Conservation (phyloP, 2,797 vertebrate genomes). For the Myripristis murdjan region DNA sequence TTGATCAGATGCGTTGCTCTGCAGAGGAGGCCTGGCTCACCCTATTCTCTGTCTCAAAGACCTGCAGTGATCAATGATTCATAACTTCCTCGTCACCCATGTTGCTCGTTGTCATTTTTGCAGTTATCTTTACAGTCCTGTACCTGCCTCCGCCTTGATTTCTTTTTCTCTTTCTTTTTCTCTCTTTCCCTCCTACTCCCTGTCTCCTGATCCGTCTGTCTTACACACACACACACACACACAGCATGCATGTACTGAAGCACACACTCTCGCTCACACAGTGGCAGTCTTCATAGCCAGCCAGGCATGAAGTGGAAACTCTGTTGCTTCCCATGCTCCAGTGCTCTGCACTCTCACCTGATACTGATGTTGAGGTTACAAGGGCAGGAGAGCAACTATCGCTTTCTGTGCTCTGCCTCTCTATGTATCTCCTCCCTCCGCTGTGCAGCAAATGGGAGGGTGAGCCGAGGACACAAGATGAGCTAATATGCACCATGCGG, state of each 20-base stretch:
- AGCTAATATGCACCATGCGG: constrained; percentile 52
- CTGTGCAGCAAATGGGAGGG: constrained; percentile 23
- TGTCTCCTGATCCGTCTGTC: not conserved
- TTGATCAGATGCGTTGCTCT: not conserved
- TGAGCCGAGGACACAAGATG: constrained; percentile 59
- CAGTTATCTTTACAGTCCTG: not conserved
- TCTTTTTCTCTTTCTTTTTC: constrained; percentile 10
- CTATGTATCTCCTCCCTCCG: constrained; percentile 27
- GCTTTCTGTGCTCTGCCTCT: constrained; percentile 18
- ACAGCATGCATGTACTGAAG: constrained; percentile 10
- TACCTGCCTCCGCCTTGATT: not conserved
- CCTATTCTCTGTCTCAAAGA: too few relatives aligned
- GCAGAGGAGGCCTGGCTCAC: not conserved
- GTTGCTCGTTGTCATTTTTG: not conserved
- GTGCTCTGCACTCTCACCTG: constrained; percentile 32
- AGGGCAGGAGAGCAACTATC: constrained; percentile 19
- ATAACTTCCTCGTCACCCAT: not conserved
- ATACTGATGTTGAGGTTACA: constrained; percentile 39
- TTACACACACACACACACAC: not conserved
- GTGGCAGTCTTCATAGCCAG: constrained; percentile 35
- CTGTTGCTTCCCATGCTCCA: constrained; percentile 32
- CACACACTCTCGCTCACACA: constrained; percentile 21
- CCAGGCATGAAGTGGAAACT: constrained; percentile 45
- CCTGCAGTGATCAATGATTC: not conserved
- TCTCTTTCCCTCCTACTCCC: constrained; percentile 1